These are phyloP conservation scores for Thera obeliscata DNA, from an alignment of 2,888 invertebrate species.

Conservation along the genomic window DNA sequence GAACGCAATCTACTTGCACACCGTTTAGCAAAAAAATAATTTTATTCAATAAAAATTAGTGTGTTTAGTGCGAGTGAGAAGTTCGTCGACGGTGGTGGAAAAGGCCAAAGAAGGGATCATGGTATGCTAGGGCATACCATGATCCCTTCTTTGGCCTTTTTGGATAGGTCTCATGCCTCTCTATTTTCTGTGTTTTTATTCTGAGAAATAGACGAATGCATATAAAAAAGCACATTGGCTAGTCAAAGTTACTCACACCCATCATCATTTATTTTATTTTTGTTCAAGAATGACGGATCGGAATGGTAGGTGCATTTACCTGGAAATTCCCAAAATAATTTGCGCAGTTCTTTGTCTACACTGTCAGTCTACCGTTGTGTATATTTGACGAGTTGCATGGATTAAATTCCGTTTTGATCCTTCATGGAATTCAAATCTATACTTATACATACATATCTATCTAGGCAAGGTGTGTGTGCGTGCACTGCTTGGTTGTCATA, in stretches of 20 bases:
- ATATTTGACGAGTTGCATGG: constrained; percentile 16
- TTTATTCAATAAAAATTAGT: no score
- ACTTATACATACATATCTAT: no score
- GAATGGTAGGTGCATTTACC: constrained; percentile 34
- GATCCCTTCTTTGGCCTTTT: no score
- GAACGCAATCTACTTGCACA: no score
- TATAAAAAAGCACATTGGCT: not conserved
- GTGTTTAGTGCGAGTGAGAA: no score
- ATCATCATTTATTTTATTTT: constrained; percentile 10
- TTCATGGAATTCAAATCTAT: constrained; percentile 28
- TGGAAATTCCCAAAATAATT: constrained; percentile 38
- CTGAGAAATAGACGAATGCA: not conserved
- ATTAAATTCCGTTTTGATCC: constrained; percentile 19
- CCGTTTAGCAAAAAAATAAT: no score
- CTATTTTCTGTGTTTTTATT: no score
- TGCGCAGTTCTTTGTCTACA: constrained; percentile 35
- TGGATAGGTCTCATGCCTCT: no score
- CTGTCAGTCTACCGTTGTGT: constrained; percentile 23
- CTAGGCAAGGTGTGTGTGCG: not conserved
- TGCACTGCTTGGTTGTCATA: no score
- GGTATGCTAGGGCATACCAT: no score
- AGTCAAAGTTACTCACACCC: not conserved
- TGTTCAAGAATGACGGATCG: constrained; percentile 18
- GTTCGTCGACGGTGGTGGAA: no score
- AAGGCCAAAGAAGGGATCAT: no score